These are phyloP conservation scores for Cataglyphis albicans DNA, from an alignment of 2,888 invertebrate genomes.

Conservation along the genomic window DNA sequence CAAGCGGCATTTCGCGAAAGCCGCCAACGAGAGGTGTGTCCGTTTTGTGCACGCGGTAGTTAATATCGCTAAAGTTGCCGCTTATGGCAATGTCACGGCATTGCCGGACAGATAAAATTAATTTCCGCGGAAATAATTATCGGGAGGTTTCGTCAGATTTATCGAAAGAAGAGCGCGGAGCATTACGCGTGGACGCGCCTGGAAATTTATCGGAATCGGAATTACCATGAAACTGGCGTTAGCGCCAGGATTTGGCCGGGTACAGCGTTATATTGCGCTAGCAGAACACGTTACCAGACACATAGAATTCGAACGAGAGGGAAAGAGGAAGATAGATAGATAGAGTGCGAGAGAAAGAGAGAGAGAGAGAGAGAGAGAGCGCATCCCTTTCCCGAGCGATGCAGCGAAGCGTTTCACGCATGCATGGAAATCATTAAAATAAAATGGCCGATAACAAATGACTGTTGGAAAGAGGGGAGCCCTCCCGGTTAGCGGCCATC, in stretches of 20 bases:
- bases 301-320: slow-evolving; percentile 59
- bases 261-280: slow-evolving; percentile 64
- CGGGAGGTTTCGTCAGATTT: slow-evolving; percentile 66
- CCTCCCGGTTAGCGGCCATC: slow-evolving; percentile 82
- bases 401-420: slow-evolving; percentile 85
- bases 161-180: slow-evolving; percentile 71
- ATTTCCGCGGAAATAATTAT: slow-evolving; percentile 59
- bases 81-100: neutral
- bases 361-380: slow-evolving; percentile 63
- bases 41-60: slow-evolving; percentile 20
- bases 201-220: slow-evolving; percentile 73
- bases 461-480: slow-evolving; percentile 84
- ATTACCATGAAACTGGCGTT: slow-evolving; percentile 76
- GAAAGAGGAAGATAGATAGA: slow-evolving; percentile 52
- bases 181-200: slow-evolving; percentile 65
- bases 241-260: slow-evolving; percentile 62
- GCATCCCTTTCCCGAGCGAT: slow-evolving; percentile 79
- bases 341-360: neutral
- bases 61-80: slow-evolving; percentile 13
- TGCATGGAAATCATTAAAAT: slow-evolving; percentile 86
- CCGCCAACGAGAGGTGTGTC: slow-evolving; percentile 41
- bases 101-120: slow-evolving; percentile 44
- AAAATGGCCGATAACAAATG: slow-evolving; percentile 86
- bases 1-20: slow-evolving; percentile 38
- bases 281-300: slow-evolving; percentile 69